Percentiles rank a stretch among this genome's conserved stretches.
Evolutionary conservation across 1,140 invertebrate species (phyloP).

Genomic region (Nymphalis io): DNA sequence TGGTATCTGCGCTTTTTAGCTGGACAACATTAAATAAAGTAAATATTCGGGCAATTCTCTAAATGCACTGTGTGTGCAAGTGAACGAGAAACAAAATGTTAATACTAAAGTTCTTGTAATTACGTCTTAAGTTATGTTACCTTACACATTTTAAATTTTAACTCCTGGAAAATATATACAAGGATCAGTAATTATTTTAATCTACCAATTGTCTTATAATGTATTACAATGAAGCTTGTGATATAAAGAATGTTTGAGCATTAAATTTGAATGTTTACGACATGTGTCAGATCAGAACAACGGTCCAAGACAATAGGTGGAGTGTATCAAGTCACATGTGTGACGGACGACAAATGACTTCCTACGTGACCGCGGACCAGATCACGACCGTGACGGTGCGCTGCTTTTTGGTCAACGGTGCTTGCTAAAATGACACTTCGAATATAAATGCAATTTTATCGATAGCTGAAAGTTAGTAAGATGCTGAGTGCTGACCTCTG

Average conservation of each 20-base stretch:
- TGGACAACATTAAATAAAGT: too few relatives aligned
- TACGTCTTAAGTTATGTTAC: too few relatives aligned
- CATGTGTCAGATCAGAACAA: slow-evolving; percentile 47
- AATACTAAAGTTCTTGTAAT: too few relatives aligned
- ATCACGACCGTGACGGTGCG: slow-evolving; percentile 53
- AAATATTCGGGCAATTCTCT: too few relatives aligned
- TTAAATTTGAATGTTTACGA: slow-evolving; percentile 30
- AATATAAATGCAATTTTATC: not conserved
- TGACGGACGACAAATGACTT: slow-evolving; percentile 58
- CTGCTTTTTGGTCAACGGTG: slow-evolving; percentile 52
- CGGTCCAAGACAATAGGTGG: slow-evolving; percentile 44
- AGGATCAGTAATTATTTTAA: too few relatives aligned
- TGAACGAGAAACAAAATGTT: too few relatives aligned
- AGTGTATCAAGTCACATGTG: slow-evolving; percentile 49
- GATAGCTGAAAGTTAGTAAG: not conserved
- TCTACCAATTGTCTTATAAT: not conserved
- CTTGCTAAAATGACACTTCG: slow-evolving; percentile 42
- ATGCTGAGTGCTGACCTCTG: too few relatives aligned
- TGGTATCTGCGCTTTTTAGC: too few relatives aligned
- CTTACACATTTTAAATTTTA: too few relatives aligned
- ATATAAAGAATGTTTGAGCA: not conserved
- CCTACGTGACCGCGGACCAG: slow-evolving; percentile 52
- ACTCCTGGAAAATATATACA: too few relatives aligned
- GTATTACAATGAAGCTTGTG: not conserved
- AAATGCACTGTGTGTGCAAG: too few relatives aligned